Evolutionary conservation across 2,888 invertebrate genomes (phyloP).

Genomic region (Diadromus collaris): DNA sequence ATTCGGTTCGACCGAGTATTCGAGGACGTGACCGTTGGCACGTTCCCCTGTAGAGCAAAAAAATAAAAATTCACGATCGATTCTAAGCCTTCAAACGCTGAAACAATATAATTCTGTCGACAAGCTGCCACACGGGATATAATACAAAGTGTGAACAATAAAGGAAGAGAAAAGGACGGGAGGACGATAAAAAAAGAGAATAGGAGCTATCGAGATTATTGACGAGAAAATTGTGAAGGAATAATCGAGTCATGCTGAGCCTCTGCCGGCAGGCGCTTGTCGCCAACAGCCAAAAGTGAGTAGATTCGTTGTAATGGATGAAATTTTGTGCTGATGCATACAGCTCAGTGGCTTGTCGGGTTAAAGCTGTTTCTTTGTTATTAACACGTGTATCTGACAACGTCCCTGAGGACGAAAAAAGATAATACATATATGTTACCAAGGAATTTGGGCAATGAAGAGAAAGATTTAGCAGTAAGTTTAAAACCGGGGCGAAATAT

Average conservation of each 20-base stretch:
- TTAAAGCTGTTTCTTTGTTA: background rate
- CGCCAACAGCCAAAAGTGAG: constrained; percentile 78
- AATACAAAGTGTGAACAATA: constrained; percentile 4
- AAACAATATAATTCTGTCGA: background rate
- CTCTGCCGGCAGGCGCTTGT: constrained; percentile 75
- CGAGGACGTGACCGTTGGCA: constrained; percentile 14
- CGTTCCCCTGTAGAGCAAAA: background rate
- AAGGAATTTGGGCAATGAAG: constrained; percentile 1
- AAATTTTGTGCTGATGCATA: constrained; percentile 18
- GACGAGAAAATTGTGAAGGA: constrained; percentile 20
- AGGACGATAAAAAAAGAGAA: background rate
- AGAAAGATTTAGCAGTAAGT: background rate
- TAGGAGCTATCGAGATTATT: constrained; percentile 14
- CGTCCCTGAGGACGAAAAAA: background rate
- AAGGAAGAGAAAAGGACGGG: background rate
- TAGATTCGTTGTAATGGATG: constrained; percentile 59
- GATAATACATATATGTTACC: constrained; percentile 4
- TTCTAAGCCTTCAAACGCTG: background rate
- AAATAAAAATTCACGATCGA: background rate
- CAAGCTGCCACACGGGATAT: background rate
- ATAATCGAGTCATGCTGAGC: constrained; percentile 72
- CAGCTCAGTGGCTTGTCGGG: background rate
- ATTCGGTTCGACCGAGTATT: constrained; percentile 29
- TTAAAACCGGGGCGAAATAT: constrained; percentile 11
- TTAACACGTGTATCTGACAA: constrained; percentile 10